phyloP scores from a whole-genome alignment of 2,797 vertebrate genomes.

The Melanotaenia trifasciata region DNA sequence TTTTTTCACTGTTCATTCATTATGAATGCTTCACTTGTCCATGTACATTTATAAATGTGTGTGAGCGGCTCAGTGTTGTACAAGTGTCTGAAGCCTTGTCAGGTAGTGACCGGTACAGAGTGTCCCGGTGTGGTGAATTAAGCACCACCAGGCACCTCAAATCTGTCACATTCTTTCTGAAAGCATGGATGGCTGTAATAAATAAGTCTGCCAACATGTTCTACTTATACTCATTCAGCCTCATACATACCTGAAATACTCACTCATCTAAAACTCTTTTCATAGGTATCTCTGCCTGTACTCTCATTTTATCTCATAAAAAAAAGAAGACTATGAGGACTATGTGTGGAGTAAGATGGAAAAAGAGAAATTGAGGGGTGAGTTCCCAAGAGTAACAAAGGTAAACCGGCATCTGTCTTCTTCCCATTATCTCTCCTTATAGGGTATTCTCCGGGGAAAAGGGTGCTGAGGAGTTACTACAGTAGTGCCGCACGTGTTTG shows the following conservation, averaged over 20 bases:
- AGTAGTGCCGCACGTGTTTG: conserved; percentile 16
- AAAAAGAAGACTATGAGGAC: conserved; percentile 78
- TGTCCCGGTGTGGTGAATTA: conserved; percentile 38
- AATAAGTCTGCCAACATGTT: conserved; percentile 8
- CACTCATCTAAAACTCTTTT: conserved; percentile 16
- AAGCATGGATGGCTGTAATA: conserved; percentile 28
- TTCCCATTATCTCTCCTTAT: conserved; percentile 57
- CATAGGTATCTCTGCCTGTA: conserved; percentile 12
- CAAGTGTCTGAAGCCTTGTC: conserved; percentile 14
- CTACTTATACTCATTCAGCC: neutral
- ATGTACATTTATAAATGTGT: conserved; percentile 24
- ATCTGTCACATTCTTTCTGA: conserved; percentile 43
- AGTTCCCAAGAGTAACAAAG: conserved; percentile 52
- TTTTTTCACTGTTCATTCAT: conserved; percentile 39
- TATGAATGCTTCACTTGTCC: conserved; percentile 40
- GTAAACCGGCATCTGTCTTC: conserved; percentile 44
- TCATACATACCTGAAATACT: conserved; percentile 11
- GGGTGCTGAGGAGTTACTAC: conserved; percentile 9
- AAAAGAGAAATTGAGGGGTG: conserved; percentile 14
- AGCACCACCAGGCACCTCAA: conserved; percentile 56
- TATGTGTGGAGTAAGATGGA: conserved; percentile 30
- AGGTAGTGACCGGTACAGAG: conserved; percentile 39
- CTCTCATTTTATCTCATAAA: conserved; percentile 64
- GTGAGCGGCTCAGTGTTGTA: conserved; percentile 17
- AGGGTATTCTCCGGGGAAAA: conserved; percentile 65